Evolutionary conservation across 2,888 invertebrate genomes (phyloP), one percentile per base, ranked within the genome.

Genomic region (Serripes groenlandicus): DNA sequence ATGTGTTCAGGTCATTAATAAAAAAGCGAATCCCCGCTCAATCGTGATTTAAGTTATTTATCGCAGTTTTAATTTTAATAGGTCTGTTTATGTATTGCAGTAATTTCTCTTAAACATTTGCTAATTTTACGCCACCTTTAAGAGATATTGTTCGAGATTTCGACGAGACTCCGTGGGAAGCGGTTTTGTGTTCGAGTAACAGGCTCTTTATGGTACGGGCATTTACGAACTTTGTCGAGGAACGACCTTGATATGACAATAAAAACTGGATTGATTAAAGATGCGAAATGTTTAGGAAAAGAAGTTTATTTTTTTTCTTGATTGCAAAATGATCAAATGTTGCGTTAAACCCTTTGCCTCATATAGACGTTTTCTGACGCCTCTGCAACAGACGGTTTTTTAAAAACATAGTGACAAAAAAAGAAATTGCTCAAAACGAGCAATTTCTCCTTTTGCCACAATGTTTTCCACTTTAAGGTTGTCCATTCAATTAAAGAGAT

Each of bases 41-140:
- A 66, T 42, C 35, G 26, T 26, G 66, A 26, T 66, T 66, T 42
- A 66, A 42, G 42, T 66, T 23, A 42, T 37, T 66, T 42, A 66
- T 66, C 66, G 66, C 66, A 42, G 35, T 66, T 64, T 66, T 42
- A 32, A 66, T 66, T 66, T 66, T n/a, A 23, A 37, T 26, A 35
- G 3, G 9, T 66, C 37, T 23, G 26, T 23, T 66, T 66, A 35
- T 66, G 42, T 7, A 37, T 35, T 35, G 15, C 28, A 23, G 15
- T 42, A 66, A 66, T 66, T 66, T 66, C n/a, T n/a, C 4, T 42
- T 66, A 66, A 37, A 26, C 66, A 35, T 37, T 66, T 66, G 34
- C 26, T 42, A 66, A 66, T 66, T 66, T 66, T 66, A 66, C 66
- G 66, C 66, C 42, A 66, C 42, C 66, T 66, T 56, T 66, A 66